Base-by-base conservation (phyloP, 2,113 vertebrate genomes). In the Scopus umbretta region DNA sequence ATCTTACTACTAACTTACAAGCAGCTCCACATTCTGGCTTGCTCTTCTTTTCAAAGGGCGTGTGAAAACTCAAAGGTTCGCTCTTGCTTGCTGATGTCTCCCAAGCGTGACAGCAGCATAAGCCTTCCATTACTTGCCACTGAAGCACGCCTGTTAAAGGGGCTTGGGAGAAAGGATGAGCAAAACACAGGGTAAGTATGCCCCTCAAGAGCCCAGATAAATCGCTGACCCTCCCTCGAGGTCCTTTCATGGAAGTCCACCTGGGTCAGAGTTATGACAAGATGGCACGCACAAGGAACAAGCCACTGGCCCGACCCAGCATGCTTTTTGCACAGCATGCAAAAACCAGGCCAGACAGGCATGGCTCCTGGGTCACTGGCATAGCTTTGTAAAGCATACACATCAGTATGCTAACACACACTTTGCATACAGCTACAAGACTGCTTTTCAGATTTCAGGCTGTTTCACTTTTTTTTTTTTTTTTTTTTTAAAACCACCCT, bases 191-290 rank as follows among this genome's bases (percentile, higher is more conserved):
- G 29, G 34, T 6, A 17, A 36, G 10, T 1, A 20, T 1, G 20
- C 20, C 32, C 40, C 40, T 80, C 65, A 17, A 52, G 19, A 52
- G 29, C 13, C 68, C 42, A 9, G 9, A 3, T 8, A 27, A 43
- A n/a, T 8, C 86, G 12, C 1, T 1, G 34, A 58, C 32, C 13
- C 38, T 25, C 11, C 15, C 36, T 40, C 4, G 0, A 29, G 52
- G 59, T 43, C 36, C 36, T 17, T 36, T 6, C 15, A 1, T 10
- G 16, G 45, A 61, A 40, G 59, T 4, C 36, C 42, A 15, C 18
- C 32, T 7, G 9, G 49, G n/a, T 10, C 40, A 27, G 62, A 25
- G 34, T 7, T 6, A 22, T 2, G 9, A 36, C 73, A 32, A 43
- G 53, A 13, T 10, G 34, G 38, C 26, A 43, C 1, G 3, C 6